Evolutionary conservation across 2,797 vertebrate genomes (phyloP).

Genomic region (Otolemur crassicaudatus): DNA sequence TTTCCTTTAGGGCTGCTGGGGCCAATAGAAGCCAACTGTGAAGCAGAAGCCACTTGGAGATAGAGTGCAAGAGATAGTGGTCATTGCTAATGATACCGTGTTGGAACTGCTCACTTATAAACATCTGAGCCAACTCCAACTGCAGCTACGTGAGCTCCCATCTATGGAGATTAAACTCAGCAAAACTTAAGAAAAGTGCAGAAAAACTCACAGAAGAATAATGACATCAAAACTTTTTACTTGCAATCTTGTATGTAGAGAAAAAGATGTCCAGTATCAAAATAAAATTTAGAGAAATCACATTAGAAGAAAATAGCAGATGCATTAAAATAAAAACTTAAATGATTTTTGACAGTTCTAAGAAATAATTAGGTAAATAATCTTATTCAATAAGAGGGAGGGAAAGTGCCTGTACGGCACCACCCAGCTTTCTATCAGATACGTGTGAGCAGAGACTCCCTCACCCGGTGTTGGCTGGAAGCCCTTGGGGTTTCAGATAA

Average conservation of each 20-base stretch:
- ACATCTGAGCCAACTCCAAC: background rate
- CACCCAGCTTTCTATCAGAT: background rate
- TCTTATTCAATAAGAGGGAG: background rate
- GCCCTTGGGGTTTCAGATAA: slow-evolving; percentile 36
- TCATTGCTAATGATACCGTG: background rate
- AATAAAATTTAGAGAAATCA: background rate
- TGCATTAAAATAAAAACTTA: background rate
- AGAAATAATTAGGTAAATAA: background rate
- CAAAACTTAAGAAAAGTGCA: background rate
- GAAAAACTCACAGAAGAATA: background rate
- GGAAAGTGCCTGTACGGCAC: background rate
- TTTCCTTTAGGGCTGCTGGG: background rate
- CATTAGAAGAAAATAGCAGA: slow-evolving; percentile 10
- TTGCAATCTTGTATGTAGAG: background rate
- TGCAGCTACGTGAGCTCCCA: background rate
- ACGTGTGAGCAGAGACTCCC: background rate
- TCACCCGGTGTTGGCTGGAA: background rate
- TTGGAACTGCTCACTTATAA: background rate
- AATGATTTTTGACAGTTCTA: slow-evolving; percentile 14
- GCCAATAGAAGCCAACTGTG: background rate
- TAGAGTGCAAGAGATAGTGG: background rate
- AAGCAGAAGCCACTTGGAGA: background rate
- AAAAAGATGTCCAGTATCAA: background rate
- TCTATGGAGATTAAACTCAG: background rate
- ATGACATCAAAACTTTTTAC: background rate